Conservation (phyloP, 2,888 invertebrate genomes). For the Thecophora atra region DNA sequence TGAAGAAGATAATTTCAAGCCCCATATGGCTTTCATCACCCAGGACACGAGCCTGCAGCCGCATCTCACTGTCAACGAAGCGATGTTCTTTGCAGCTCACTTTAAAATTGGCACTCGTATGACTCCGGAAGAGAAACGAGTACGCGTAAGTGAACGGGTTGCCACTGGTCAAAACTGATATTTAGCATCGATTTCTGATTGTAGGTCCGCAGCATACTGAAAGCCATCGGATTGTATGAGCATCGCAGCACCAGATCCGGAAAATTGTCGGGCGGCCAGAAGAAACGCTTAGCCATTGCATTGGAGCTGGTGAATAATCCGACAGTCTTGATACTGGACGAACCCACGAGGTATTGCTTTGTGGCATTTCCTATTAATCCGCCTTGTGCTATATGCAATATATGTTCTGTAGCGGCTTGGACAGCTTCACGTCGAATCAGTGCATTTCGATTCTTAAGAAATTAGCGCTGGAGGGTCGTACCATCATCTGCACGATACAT, state of each 20-base stretch:
- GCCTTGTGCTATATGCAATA: no score
- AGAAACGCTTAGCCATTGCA: constrained; percentile 88
- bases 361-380: not conserved
- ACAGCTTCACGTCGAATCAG: constrained; percentile 84
- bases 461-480: constrained; percentile 83
- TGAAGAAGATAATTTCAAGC: constrained; percentile 75
- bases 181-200: not conserved
- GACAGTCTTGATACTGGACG: constrained; percentile 91
- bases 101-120: constrained; percentile 81
- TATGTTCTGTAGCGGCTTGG: constrained; percentile 74
- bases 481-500: constrained; percentile 89
- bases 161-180: not conserved
- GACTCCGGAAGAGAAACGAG: constrained; percentile 71
- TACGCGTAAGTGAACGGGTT: constrained; percentile 69
- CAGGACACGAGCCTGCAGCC: constrained; percentile 86
- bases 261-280: constrained; percentile 87
- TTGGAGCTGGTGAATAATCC: constrained; percentile 92
- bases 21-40: constrained; percentile 88
- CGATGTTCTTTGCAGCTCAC: constrained; percentile 86
- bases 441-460: constrained; percentile 82
- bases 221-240: constrained; percentile 77
- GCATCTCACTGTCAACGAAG: constrained; percentile 84
- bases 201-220: constrained; percentile 82
- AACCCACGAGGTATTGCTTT: constrained; percentile 83
- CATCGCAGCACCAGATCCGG: constrained; percentile 75